Evolutionary conservation across 1,140 invertebrate genomes (phyloP).

Genomic region (Aricia agestis): DNA sequence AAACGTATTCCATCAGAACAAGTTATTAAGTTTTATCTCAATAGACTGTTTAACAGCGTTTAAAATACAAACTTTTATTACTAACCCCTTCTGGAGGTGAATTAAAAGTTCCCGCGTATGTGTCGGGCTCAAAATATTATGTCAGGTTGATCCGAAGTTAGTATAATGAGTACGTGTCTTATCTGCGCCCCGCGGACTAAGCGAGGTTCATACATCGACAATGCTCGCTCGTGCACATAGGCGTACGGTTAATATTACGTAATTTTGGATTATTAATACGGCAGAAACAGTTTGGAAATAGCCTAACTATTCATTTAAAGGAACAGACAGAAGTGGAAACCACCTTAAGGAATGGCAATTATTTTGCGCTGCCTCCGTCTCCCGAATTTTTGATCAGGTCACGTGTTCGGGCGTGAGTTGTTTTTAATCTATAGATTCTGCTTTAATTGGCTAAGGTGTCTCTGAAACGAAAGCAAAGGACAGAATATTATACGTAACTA

Average conservation of each 20-base stretch:
- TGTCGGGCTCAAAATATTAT: constrained; percentile 24
- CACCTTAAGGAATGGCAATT: too few species aligned
- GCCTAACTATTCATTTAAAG: too few species aligned
- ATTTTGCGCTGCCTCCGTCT: too few species aligned
- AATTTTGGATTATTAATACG: not conserved
- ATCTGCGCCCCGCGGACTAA: constrained; percentile 38
- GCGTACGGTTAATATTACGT: not conserved
- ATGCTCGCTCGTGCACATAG: not conserved
- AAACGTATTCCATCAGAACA: not conserved
- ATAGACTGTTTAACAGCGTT: not conserved
- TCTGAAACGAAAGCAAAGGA: too few species aligned
- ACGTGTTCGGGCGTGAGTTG: too few species aligned
- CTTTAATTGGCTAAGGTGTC: too few species aligned
- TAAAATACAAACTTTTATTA: not conserved
- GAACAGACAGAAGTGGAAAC: too few species aligned
- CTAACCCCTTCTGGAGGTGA: not conserved
- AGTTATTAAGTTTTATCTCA: not conserved
- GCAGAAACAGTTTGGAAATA: too few species aligned
- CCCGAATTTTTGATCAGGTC: too few species aligned
- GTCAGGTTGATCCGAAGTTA: constrained; percentile 39
- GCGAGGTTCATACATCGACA: constrained; percentile 27
- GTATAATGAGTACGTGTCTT: constrained; percentile 49
- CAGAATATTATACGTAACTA: too few species aligned
- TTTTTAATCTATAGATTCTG: too few species aligned
- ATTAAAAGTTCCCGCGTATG: constrained; percentile 2